Base-by-base conservation (phyloP, 2,113 vertebrate genomes). In the Leptodactylus fuscus region DNA sequence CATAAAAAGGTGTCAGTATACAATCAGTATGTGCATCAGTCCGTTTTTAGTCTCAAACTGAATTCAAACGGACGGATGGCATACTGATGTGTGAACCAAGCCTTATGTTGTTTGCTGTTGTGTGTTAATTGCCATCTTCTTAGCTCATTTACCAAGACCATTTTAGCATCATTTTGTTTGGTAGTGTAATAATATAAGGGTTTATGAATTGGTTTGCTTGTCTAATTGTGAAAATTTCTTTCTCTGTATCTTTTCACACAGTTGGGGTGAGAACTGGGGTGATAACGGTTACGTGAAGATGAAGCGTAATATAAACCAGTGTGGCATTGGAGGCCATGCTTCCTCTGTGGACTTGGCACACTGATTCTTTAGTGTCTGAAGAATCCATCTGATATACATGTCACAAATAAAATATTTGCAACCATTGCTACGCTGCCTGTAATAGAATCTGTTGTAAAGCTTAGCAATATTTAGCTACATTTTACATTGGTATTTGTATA, bases 211-310 rank as follows among this genome's bases (percentile, higher is more conserved):
- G 11, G 9, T 27, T 62, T 12, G 8, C 1, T 12, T 62, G 11
- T 27, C 65, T 69, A 36, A 69, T 15, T 53, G 16, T 51, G 4
- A 5, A 15, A 65, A 34, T 1, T 77, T 5, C 13, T 36, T 3
- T 3, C 24, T 55, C 58, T 48, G 20, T 15, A 41, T 38, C 46
- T 70, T 34, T 38, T 51, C 32, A 0, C 38, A 13, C 44, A 85
- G 83, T 29, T 85, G 74, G 74, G 60, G 83, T 13, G 18, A 51
- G 9, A 20, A 51, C 15, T 85, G 83, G 83, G 83, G 83, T 48
- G 58, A 78, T 3, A 12, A 78, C 10, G 74, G 74, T 9, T 85
- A 85, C 15, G 38, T n/a, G n/a, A 85, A 53, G 75, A 78, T 85
- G 83, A 78, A 22, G 74, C 73, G 74, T n/a, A 85, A 85, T 12